phyloP scores from a whole-genome alignment of 2,113 vertebrate genomes.

The Typhlomys cinereus region DNA sequence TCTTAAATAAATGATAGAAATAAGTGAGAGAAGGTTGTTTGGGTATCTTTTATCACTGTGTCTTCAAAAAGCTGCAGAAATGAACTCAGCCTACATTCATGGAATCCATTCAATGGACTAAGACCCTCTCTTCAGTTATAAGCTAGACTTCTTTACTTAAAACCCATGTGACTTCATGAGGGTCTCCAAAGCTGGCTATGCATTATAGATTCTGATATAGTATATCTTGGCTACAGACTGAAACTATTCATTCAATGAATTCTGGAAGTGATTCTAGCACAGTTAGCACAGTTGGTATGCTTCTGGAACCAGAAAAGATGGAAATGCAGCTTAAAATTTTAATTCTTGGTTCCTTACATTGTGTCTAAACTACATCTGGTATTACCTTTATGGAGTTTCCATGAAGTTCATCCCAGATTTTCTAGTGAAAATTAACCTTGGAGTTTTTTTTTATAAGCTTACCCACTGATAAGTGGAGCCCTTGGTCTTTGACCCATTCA shows the following conservation, averaged over 20 bases:
- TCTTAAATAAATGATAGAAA: slow-evolving; percentile 53
- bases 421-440: neutral
- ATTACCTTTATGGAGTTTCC: neutral
- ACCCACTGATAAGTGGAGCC: neutral
- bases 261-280: neutral
- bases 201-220: neutral
- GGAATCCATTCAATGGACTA: neutral
- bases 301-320: slow-evolving; percentile 16
- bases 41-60: neutral
- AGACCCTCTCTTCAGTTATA: slow-evolving; percentile 20
- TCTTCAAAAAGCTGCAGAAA: slow-evolving; percentile 10
- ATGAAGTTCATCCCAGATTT: neutral
- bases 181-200: neutral
- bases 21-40: slow-evolving; percentile 31
- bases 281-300: neutral
- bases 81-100: neutral
- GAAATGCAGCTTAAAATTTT: neutral
- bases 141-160: neutral
- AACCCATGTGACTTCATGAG: neutral
- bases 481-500: neutral
- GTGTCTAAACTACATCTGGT: neutral
- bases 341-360: neutral
- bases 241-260: neutral
- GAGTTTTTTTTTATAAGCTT: neutral
- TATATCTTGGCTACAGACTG: neutral